Evolutionary conservation across 2,888 invertebrate species (phyloP).

Genomic region (Erannis defoliaria): DNA sequence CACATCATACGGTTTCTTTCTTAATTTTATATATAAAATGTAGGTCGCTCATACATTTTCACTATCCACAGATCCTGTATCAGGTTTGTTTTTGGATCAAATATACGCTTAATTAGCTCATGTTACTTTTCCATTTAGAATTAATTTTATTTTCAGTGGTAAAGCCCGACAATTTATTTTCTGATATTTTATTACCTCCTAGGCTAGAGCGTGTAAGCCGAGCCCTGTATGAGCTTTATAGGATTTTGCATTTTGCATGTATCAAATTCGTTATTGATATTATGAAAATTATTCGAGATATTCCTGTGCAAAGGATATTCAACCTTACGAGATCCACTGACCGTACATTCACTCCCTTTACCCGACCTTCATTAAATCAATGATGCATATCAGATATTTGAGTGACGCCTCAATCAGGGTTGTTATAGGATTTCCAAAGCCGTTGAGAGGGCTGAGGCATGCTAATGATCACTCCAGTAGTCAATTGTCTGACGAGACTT

Average conservation of each 20-base stretch:
- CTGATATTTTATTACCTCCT: too few relatives aligned
- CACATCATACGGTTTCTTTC: conserved; percentile 12
- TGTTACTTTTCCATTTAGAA: not conserved
- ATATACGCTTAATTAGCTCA: not conserved
- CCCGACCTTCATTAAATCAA: conserved; percentile 47
- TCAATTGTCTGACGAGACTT: conserved; percentile 14
- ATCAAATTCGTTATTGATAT: conserved; percentile 3
- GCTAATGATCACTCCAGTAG: conserved; percentile 40
- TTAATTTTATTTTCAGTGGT: too few relatives aligned
- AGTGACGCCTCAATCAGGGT: conserved; percentile 49
- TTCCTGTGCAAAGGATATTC: conserved; percentile 5
- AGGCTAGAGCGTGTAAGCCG: too few relatives aligned
- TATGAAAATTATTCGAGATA: not conserved
- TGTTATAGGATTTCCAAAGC: conserved; percentile 49
- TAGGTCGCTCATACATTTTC: conserved; percentile 5
- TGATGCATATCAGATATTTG: conserved; percentile 48
- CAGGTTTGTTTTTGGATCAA: conserved; percentile 10
- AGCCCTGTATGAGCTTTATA: too few relatives aligned
- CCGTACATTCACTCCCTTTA: conserved; percentile 7
- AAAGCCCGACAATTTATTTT: too few relatives aligned
- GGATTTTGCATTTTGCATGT: too few relatives aligned
- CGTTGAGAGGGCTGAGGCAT: conserved; percentile 48
- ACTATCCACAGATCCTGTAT: conserved; percentile 9
- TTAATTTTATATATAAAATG: conserved; percentile 18
- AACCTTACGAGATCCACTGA: conserved; percentile 1